Base-by-base conservation (phyloP, 2,888 invertebrate genomes). In the Hoplodrina blanda region DNA sequence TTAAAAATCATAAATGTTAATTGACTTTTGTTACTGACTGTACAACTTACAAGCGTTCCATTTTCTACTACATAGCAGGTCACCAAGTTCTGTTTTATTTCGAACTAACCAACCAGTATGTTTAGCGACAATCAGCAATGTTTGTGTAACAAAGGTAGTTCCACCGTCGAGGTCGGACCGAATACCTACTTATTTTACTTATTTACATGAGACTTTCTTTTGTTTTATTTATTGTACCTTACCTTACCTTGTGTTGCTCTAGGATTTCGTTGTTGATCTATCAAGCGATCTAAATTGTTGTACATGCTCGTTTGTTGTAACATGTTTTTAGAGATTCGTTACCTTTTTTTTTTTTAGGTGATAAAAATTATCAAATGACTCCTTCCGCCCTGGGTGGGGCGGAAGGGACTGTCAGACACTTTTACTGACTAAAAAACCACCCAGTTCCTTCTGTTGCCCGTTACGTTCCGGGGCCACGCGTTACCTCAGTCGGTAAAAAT, bases 111-210 rank as follows among this genome's bases (percentile, higher is more conserved):
- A 80, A 55, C 75, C 75, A 67, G 73, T 67, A 69, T 78, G 80
- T 78, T 79, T 78, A 78, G 76, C 65, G 64, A 65, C 80, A 78
- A 78, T 78, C 77, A 78, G 76, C 53, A 44, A 4, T 69, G 76
- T 80, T 78, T 78, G 55, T 19, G 8, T 49, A 44, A 65, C 62
- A 25, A 50, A 59, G 74, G 64, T 64, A 49, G 62, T 59, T 68
- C 30, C 10, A 41, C 50, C 19, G 17, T 25, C 53, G 61, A 56
- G 56, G 60, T 73, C 46, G 60, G 53, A 46, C 15, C 52, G 44
- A 53, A 63, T 33, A 46, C 20, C 15, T 60, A 49, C 54, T 73
- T 72, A 60, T 60, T 67, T 60, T 53, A 61, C 76, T 65, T 41
- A 52, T 69, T 60, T 76, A 69, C 60, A 52, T 62, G n/a, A 49